A percentile compares a stretch with the other conserved stretches of the same genome.
Evolutionary conservation across 1,140 invertebrate species (phyloP).

Genomic region (Neodiprion fabricii): DNA sequence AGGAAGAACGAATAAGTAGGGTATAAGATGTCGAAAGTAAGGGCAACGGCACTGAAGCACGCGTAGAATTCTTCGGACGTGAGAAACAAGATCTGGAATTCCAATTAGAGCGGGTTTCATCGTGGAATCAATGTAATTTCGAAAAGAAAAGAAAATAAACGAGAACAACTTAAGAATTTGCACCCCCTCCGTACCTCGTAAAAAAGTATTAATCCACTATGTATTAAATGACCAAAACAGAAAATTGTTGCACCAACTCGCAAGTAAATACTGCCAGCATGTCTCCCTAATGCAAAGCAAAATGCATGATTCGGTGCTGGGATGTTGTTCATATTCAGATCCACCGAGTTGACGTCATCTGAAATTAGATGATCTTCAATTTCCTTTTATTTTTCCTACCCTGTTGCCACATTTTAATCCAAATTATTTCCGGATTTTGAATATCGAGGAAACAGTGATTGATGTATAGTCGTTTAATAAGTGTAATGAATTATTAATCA

Average conservation of each 20-base stretch:
- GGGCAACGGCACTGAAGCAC: slow-evolving; percentile 59
- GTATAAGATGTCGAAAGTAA: slow-evolving; percentile 67
- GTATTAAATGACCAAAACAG: slow-evolving; percentile 75
- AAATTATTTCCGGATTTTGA: too few relatives aligned
- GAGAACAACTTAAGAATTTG: too few relatives aligned
- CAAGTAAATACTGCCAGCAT: slow-evolving; percentile 76
- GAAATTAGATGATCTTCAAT: not conserved
- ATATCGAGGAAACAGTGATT: too few relatives aligned
- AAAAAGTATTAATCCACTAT: slow-evolving; percentile 68
- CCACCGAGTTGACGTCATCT: slow-evolving; percentile 1
- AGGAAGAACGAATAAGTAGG: slow-evolving; percentile 75
- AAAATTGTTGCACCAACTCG: slow-evolving; percentile 77
- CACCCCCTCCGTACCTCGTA: not conserved
- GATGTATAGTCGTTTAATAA: too few relatives aligned
- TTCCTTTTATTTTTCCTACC: not conserved
- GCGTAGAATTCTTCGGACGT: slow-evolving; percentile 46
- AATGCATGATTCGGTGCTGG: slow-evolving; percentile 56
- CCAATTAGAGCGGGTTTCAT: not conserved
- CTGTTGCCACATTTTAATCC: too few relatives aligned
- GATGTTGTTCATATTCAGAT: not conserved
- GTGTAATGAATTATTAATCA: too few relatives aligned
- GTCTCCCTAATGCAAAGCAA: slow-evolving; percentile 69
- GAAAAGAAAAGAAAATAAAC: too few relatives aligned
- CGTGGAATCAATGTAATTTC: not conserved
- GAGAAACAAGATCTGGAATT: slow-evolving; percentile 13